Evolutionary conservation across 2,888 invertebrate species (phyloP).

Genomic region (Sialis lutaria): DNA sequence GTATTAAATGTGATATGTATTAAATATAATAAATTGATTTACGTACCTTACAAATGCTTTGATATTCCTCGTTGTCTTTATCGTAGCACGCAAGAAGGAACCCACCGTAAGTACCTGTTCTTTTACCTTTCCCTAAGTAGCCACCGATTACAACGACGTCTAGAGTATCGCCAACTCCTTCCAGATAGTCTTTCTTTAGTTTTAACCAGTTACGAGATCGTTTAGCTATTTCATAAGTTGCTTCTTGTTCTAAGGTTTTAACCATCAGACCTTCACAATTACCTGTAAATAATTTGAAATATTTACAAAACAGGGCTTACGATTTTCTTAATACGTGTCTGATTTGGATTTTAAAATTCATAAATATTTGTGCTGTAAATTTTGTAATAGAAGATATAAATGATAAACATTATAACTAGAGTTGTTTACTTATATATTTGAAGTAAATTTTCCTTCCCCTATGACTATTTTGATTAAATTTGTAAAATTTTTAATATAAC

Average conservation of each 20-base stretch:
- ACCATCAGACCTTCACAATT: conserved; percentile 99
- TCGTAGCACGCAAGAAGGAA: conserved; percentile 92
- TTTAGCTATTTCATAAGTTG: conserved; percentile 94
- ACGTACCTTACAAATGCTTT: conserved; percentile 74
- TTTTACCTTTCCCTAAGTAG: conserved; percentile 80
- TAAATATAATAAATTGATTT: conserved; percentile 5
- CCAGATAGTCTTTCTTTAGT: conserved; percentile 94
- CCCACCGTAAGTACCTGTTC: conserved; percentile 87
- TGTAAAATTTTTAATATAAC: too few species aligned
- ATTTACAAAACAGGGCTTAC: too few species aligned
- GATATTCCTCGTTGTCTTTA: conserved; percentile 75
- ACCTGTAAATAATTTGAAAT: too few species aligned
- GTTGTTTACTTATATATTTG: too few species aligned
- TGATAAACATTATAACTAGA: too few species aligned
- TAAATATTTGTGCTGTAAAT: too few species aligned
- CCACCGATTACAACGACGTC: conserved; percentile 94
- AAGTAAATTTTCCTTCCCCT: too few species aligned
- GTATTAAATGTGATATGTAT: neutral
- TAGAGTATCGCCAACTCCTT: conserved; percentile 89
- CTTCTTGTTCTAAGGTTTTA: conserved; percentile 75
- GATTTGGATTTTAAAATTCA: too few species aligned
- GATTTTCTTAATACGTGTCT: too few species aligned
- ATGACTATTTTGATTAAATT: too few species aligned
- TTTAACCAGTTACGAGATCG: conserved; percentile 90
- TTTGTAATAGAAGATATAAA: too few species aligned